These are phyloP conservation scores for Protodeltote pygarga DNA, from an alignment of 2,888 invertebrate species.

Conservation along the genomic window DNA sequence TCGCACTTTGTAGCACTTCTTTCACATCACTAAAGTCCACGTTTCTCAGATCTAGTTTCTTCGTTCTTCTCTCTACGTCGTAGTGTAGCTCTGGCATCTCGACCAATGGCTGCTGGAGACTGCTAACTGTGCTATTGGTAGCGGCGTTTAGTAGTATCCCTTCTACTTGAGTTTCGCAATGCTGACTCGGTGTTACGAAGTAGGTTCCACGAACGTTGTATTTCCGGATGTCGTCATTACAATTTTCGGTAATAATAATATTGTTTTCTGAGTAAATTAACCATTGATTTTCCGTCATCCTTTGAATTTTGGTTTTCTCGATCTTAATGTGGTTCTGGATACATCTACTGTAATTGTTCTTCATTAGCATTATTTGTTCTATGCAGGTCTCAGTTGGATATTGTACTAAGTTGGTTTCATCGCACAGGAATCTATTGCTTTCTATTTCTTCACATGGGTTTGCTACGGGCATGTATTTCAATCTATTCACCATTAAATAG, in stretches of 20 bases:
- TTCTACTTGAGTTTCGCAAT: not conserved
- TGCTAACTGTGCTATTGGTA: not conserved
- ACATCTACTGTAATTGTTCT: not conserved
- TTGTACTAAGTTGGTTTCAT: not conserved
- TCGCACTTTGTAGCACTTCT: not conserved
- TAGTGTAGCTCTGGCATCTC: conserved; percentile 1
- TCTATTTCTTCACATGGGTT: not conserved
- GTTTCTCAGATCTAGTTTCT: not conserved
- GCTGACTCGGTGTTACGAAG: not conserved
- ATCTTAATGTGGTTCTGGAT: not conserved
- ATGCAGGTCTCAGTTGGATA: conserved; percentile 10
- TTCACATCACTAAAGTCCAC: conserved; percentile 2
- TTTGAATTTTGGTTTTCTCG: not conserved
- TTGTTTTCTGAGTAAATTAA: not conserved
- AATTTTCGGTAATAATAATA: not conserved
- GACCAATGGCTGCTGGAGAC: not conserved
- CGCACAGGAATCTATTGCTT: not conserved
- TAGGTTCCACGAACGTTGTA: not conserved
- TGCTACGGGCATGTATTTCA: conserved; percentile 5
- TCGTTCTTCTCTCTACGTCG: not conserved
- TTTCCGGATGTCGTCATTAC: not conserved
- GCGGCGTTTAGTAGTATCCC: not conserved
- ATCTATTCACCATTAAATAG: conserved; percentile 18
- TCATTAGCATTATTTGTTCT: conserved; percentile 18
- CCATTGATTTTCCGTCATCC: not conserved